Base-by-base conservation (phyloP, 2,113 vertebrate species). In the Paradoxurus hermaphroditus region DNA sequence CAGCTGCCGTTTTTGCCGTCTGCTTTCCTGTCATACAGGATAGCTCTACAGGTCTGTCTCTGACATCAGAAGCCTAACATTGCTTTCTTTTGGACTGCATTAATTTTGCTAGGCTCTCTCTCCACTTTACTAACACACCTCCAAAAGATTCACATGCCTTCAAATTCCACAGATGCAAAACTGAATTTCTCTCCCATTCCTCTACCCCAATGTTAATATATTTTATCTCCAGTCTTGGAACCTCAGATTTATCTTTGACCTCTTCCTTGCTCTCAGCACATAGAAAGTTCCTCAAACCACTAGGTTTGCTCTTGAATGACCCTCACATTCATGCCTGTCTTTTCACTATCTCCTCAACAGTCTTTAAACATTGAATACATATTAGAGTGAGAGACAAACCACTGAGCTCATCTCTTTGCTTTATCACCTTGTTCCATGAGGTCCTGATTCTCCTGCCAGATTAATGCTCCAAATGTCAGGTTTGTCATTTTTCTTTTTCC, bases 251-350 rank as follows among this genome's bases (percentile, higher is more conserved):
- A n/a, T 13, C 51, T 92, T 81, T 68, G 53, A 49, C 27, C 6
- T 81, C 10, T 68, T 63, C 36, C 16, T 86, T 83, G 82, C 2
- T 51, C 51, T 6, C 1, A 49, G 29, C 23, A 19, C 39, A 14
- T n/a, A 75, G 53, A 41, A 91, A 12, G 9, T n/a, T 77, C 34
- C 53, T 59, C 16, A 56, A 27, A 70, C 6, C 34, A 23, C 46
- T 49, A 31, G 29, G 10, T 51, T 78, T 72, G 5, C 72, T 39
- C 44, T 49, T 72, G 14, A 65, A 82, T 25, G 31, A 49, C 4
- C 16, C 18, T 39, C 39, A 1, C 0, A 23, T 19, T 34, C 21
- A 3, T 4, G 5, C 3, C 5, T 63, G 44, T n/a, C 3, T 67
- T 41, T 49, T 8, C 5, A 12, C 10, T 41, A 7, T n/a, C 18